Percentiles rank a stretch among this genome's conserved stretches.
phyloP scores from a whole-genome alignment of 2,888 invertebrate species.

The Spatulosminthurus flaviceps region DNA sequence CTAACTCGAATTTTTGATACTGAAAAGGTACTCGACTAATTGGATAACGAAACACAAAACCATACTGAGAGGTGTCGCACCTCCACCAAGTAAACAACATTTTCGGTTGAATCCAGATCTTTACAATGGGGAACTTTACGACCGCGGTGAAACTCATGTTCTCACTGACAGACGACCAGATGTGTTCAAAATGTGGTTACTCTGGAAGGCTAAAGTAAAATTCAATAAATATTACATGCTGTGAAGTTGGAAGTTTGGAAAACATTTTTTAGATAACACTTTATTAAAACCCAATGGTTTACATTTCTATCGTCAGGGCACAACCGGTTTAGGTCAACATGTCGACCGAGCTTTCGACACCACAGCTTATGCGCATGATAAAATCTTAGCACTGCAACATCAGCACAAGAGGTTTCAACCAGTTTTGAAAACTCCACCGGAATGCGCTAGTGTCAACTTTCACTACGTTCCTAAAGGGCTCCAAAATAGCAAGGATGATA shows the following conservation, averaged over 20 bases:
- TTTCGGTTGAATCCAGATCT: conserved; percentile 14
- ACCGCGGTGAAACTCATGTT: background rate
- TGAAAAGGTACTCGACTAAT: conserved; percentile 23
- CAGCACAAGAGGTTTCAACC: background rate
- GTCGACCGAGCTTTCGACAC: conserved; percentile 32
- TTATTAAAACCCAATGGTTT: too few species aligned
- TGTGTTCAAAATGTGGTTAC: conserved; percentile 40
- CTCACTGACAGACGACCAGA: conserved; percentile 19
- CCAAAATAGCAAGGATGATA: background rate
- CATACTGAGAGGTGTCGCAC: background rate
- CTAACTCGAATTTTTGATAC: background rate
- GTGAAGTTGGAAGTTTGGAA: too few species aligned
- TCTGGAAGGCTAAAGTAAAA: conserved; percentile 41
- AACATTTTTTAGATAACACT: too few species aligned
- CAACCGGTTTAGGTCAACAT: conserved; percentile 33
- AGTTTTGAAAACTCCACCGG: background rate
- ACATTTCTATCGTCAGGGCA: conserved; percentile 45
- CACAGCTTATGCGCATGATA: conserved; percentile 5
- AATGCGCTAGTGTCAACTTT: conserved; percentile 26
- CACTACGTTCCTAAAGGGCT: background rate
- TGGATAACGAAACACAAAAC: conserved; percentile 1
- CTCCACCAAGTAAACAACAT: conserved; percentile 20
- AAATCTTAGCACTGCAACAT: background rate
- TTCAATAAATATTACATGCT: too few species aligned
- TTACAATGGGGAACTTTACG: conserved; percentile 19